These are phyloP conservation scores for Cantharis nigra DNA, from an alignment of 2,888 invertebrate species.

Conservation along the genomic window DNA sequence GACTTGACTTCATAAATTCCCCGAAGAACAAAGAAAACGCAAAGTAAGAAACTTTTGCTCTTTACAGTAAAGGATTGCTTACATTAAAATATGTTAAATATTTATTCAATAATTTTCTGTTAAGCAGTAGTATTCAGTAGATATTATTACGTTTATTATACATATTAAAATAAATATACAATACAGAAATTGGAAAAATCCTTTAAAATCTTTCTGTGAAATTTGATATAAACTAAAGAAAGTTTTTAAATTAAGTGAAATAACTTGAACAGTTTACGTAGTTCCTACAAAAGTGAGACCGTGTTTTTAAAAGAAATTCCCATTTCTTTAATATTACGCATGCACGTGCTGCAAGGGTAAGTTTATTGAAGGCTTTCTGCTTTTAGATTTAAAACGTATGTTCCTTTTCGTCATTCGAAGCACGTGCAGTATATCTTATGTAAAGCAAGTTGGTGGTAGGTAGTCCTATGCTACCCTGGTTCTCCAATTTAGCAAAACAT, in stretches of 20 bases:
- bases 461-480: conserved; percentile 6
- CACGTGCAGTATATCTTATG: conserved; percentile 22
- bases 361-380: conserved; percentile 25
- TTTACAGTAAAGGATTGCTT: too few relatives aligned
- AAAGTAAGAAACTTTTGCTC: too few relatives aligned
- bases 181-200: neutral
- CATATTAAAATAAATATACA: too few relatives aligned
- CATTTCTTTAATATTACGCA: conserved; percentile 16
- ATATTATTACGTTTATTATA: too few relatives aligned
- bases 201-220: neutral
- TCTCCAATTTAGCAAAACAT: conserved; percentile 10
- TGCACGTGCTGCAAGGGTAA: conserved; percentile 18
- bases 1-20: too few relatives aligned
- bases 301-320: conserved; percentile 7
- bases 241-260: neutral
- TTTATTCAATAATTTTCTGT: too few relatives aligned
- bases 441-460: conserved; percentile 8
- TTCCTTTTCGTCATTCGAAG: conserved; percentile 18
- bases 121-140: too few relatives aligned
- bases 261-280: neutral
- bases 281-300: neutral
- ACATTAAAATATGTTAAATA: too few relatives aligned
- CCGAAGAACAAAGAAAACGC: too few relatives aligned
- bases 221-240: neutral
- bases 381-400: conserved; percentile 17